Percentiles rank a stretch among this genome's conserved stretches.
Evolutionary conservation across 2,888 invertebrate genomes (phyloP).

Genomic region (Drosophila mimetica): DNA sequence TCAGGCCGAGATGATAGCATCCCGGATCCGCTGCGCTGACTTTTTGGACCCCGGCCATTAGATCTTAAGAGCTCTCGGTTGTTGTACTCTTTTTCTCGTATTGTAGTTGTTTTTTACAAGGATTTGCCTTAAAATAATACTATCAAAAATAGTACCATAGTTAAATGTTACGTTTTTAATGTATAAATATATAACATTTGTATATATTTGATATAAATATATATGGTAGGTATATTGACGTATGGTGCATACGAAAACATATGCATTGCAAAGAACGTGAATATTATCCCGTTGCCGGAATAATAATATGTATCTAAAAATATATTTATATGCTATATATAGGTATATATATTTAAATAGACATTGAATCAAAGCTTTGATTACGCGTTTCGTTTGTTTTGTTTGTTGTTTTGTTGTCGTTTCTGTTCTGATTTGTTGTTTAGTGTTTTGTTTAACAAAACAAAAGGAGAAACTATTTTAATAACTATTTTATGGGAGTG

Average conservation of each 20-base stretch:
- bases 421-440: conserved; percentile 53
- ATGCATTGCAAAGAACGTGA: conserved; percentile 80
- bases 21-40: conserved; percentile 19
- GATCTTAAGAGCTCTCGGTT: conserved; percentile 36
- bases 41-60: conserved; percentile 14
- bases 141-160: conserved; percentile 78
- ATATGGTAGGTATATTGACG: conserved; percentile 65
- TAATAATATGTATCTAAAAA: conserved; percentile 81
- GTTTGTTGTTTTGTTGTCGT: conserved; percentile 54
- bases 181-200: conserved; percentile 67
- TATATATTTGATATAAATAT: conserved; percentile 62
- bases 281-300: conserved; percentile 73
- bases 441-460: conserved; percentile 75
- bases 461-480: conserved; percentile 75
- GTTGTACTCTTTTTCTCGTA: conserved; percentile 38
- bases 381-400: conserved; percentile 60
- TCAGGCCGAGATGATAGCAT: not conserved
- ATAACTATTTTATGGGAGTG: conserved; percentile 64
- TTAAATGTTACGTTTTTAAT: conserved; percentile 66
- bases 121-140: conserved; percentile 78
- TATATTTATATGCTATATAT: conserved; percentile 79
- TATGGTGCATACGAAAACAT: conserved; percentile 82
- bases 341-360: conserved; percentile 72
- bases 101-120: conserved; percentile 65
- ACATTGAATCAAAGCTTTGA: conserved; percentile 76